A percentile compares a stretch with the other conserved stretches of the same genome.
These are phyloP conservation scores for Pteromalus puparum DNA, from an alignment of 1,140 invertebrate genomes.

Conservation along the genomic window DNA sequence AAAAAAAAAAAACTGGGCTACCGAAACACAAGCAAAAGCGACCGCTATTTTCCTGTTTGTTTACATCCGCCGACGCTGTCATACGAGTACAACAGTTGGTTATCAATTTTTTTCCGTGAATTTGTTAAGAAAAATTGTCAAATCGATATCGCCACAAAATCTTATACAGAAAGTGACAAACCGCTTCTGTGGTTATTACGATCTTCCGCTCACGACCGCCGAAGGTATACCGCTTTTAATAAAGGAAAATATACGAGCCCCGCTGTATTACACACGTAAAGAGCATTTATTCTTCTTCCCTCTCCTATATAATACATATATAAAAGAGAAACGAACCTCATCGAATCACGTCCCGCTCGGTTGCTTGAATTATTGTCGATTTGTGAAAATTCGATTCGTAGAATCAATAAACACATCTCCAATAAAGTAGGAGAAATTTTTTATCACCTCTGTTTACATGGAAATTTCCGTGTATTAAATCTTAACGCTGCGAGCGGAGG, in stretches of 20 bases:
- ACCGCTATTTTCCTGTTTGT: neutral
- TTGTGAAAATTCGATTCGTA: neutral
- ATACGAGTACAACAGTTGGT: neutral
- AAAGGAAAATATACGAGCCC: neutral
- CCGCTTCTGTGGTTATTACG: neutral
- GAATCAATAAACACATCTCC: neutral
- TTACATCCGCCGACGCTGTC: neutral
- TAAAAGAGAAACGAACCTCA: neutral
- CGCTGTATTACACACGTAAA: neutral
- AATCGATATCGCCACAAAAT: neutral
- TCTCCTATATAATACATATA: neutral
- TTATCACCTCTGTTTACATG: constrained; percentile 25
- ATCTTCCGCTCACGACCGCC: neutral
- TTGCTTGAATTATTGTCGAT: neutral
- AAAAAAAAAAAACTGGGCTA: neutral
- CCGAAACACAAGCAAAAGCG: neutral
- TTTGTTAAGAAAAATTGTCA: neutral
- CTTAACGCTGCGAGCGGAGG: neutral
- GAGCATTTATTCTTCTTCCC: neutral
- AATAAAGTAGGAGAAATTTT: neutral
- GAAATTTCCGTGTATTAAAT: constrained; percentile 9
- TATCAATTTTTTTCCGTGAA: neutral
- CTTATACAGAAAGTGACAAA: neutral
- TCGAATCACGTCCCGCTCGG: neutral
- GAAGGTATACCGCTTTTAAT: neutral